These are phyloP conservation scores for Pocillopora damicornis DNA, from an alignment of 64 coral and sea anemone species.

Conservation along the genomic window DNA sequence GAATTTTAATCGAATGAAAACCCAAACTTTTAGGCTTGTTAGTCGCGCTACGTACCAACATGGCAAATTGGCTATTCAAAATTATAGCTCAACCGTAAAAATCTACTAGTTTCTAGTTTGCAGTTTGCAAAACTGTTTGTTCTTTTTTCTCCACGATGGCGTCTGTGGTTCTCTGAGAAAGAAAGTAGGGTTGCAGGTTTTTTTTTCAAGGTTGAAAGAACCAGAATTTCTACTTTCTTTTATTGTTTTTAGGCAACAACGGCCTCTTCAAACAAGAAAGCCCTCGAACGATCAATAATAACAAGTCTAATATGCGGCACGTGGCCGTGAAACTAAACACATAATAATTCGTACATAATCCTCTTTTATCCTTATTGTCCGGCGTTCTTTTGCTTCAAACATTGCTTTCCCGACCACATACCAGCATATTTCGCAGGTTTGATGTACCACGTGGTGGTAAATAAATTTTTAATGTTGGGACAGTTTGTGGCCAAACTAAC, in stretches of 20 bases:
- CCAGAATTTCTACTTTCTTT: not conserved
- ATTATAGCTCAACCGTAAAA: too few relatives aligned
- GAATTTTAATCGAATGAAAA: too few relatives aligned
- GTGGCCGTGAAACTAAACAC: slow-evolving; percentile 12
- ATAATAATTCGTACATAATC: slow-evolving; percentile 20
- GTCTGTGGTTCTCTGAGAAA: not conserved
- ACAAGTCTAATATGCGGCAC: slow-evolving; percentile 19
- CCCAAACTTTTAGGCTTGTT: too few relatives aligned
- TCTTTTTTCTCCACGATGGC: not conserved
- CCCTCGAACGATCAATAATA: slow-evolving; percentile 2
- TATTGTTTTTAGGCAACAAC: slow-evolving; percentile 12
- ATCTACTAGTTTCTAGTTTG: too few relatives aligned
- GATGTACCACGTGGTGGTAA: slow-evolving; percentile 27
- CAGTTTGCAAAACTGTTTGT: too few relatives aligned
- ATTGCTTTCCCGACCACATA: slow-evolving; percentile 16
- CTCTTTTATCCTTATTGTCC: slow-evolving; percentile 24
- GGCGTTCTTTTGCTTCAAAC: not conserved
- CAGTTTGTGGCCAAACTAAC: slow-evolving; percentile 44
- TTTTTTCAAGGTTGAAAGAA: not conserved
- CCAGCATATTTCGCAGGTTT: slow-evolving; percentile 32
- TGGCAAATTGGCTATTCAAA: too few relatives aligned
- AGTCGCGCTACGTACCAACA: too few relatives aligned
- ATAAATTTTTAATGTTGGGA: slow-evolving; percentile 42
- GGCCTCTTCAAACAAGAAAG: not conserved
- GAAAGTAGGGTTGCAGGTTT: not conserved